Evolutionary conservation across 1,140 invertebrate genomes (phyloP).

Genomic region (Brachionus rotundiformis): DNA sequence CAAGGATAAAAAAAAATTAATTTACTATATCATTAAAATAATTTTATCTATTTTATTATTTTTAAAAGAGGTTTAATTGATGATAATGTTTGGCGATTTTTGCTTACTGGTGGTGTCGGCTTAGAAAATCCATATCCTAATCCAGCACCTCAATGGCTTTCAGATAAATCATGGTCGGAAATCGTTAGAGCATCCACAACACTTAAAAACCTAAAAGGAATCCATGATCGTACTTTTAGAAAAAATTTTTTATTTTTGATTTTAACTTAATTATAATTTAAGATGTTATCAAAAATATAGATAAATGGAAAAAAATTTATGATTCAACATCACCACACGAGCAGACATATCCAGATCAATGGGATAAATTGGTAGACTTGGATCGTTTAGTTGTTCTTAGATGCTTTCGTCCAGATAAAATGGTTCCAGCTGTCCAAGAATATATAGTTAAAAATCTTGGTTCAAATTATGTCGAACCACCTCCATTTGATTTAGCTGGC

Average conservation of each 20-base stretch:
- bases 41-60: not conserved
- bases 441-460: constrained; percentile 61
- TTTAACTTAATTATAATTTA: constrained; percentile 57
- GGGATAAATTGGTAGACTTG: constrained; percentile 72
- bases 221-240: constrained; percentile 19
- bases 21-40: too few relatives aligned
- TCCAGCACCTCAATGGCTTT: constrained; percentile 71
- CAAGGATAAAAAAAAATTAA: too few relatives aligned
- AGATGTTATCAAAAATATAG: constrained; percentile 65
- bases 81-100: constrained; percentile 78
- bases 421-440: constrained; percentile 62
- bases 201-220: constrained; percentile 45
- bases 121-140: constrained; percentile 76
- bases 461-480: constrained; percentile 62
- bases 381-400: constrained; percentile 68
- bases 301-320: constrained; percentile 76
- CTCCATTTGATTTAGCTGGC: constrained; percentile 64
- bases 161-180: constrained; percentile 79
- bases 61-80: constrained; percentile 68
- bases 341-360: constrained; percentile 65
- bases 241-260: constrained; percentile 64
- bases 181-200: constrained; percentile 74
- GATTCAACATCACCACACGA: constrained; percentile 69
- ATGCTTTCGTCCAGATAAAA: constrained; percentile 64
- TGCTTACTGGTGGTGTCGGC: constrained; percentile 82